These are phyloP conservation scores for Tigriopus californicus DNA, from an alignment of 2,888 invertebrate species.

Conservation along the genomic window DNA sequence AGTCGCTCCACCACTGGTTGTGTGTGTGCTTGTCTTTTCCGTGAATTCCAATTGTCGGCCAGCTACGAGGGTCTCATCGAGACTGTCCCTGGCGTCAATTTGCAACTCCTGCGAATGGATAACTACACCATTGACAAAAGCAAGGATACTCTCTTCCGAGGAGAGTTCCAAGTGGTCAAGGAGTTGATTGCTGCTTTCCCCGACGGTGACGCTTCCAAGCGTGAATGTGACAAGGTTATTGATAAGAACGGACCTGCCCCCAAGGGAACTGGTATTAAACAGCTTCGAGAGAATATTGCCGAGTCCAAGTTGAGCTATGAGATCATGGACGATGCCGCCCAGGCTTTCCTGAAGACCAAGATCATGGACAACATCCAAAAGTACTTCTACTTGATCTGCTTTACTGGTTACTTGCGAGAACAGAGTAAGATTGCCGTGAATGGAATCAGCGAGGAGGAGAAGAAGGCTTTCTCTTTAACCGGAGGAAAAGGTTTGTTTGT, in stretches of 20 bases:
- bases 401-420: slow-evolving; percentile 13
- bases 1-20: slow-evolving; percentile 16
- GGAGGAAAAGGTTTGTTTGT: slow-evolving; percentile 12
- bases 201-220: slow-evolving; percentile 15
- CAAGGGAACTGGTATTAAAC: slow-evolving; percentile 16
- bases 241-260: slow-evolving; percentile 14
- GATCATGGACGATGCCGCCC: slow-evolving; percentile 16
- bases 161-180: slow-evolving; percentile 16
- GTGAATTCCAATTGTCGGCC: slow-evolving; percentile 16
- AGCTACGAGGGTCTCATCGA: slow-evolving; percentile 15
- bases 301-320: slow-evolving; percentile 16
- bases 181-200: slow-evolving; percentile 15
- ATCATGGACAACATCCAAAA: slow-evolving; percentile 17
- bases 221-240: slow-evolving; percentile 15
- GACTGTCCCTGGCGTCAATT: slow-evolving; percentile 15
- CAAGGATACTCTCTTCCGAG: slow-evolving; percentile 15
- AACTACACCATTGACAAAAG: slow-evolving; percentile 14
- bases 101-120: slow-evolving; percentile 15
- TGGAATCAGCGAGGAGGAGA: slow-evolving; percentile 9
- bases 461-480: slow-evolving; percentile 14
- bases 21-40: slow-evolving; percentile 14
- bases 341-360: slow-evolving; percentile 16
- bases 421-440: not conserved
- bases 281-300: slow-evolving; percentile 16
- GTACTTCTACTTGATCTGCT: slow-evolving; percentile 16